Percentiles rank a stretch among this genome's conserved stretches.
These are phyloP conservation scores for Gadus macrocephalus DNA, from an alignment of 2,113 vertebrate genomes.

Conservation along the genomic window DNA sequence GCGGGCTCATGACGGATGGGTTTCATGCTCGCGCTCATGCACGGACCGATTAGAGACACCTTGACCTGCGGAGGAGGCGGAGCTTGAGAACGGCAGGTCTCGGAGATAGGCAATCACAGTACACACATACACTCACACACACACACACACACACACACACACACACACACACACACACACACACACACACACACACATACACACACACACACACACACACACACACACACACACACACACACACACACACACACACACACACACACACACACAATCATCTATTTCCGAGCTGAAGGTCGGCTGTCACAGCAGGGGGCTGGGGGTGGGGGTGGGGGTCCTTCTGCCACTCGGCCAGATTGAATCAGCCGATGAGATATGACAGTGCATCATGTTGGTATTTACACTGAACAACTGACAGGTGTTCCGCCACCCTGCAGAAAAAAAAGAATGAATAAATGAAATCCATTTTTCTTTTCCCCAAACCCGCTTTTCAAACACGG, in stretches of 20 bases:
- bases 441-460: not conserved
- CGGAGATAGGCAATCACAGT: conserved; percentile 41
- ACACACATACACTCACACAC: conserved; percentile 24
- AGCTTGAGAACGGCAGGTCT: conserved; percentile 10
- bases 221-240: conserved; percentile 14
- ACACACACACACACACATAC: conserved; percentile 11
- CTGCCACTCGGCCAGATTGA: conserved; percentile 46
- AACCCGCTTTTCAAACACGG: too few relatives aligned
- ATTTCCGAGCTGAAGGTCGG: conserved; percentile 50
- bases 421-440: conserved; percentile 36
- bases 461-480: too few relatives aligned
- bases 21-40: conserved; percentile 35
- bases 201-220: conserved; percentile 11
- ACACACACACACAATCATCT: conserved; percentile 36
- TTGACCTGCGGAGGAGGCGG: conserved; percentile 52
- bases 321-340: not conserved
- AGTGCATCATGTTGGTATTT: conserved; percentile 63
- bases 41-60: conserved; percentile 49
- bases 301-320: conserved; percentile 19
- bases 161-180: conserved; percentile 11
- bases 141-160: conserved; percentile 14
- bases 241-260: conserved; percentile 10
- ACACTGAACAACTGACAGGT: conserved; percentile 46
- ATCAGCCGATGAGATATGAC: conserved; percentile 53
- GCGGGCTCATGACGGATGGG: conserved; percentile 67